Evolutionary conservation across 2,113 vertebrate species (phyloP), one percentile per base, ranked within the genome.

Genomic region (Aleadryas rufinucha): DNA sequence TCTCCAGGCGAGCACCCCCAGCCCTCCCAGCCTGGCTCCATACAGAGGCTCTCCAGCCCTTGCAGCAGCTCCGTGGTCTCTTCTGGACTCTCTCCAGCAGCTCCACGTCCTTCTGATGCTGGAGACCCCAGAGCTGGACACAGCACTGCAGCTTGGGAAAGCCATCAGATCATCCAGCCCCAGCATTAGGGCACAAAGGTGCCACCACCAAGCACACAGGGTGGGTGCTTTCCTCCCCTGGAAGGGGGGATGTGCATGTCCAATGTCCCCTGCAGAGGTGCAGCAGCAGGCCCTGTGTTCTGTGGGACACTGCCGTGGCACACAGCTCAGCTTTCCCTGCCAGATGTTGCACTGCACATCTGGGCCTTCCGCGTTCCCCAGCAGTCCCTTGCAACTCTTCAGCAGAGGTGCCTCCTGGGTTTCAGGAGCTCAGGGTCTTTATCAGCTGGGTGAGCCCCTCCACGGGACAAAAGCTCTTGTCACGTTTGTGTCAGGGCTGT

Each of bases 241-340:
- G 37, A 8, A 79, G 2, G 0, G 26, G 31, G 31, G 6, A 35
- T 0, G 0, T 15, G 47, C 0, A 0, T 11, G 33, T 33, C 56
- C 42, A 7, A 3, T 0, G 1, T 16, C 37, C 10, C 0, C 2
- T 17, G 60, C 33, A 6, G 4, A 1, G 7, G 10, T 60, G 76
- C 47, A 28, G 60, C 56, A 11, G 71, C 37, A 18, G 44, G 45
- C 31, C 0, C 24, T 2, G 76, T 9, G n/a, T 18, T 37, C 18
- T 18, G 1, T 6, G 50, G 52, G 44, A 28, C 16, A 0, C 11
- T 39, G 39, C 41, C 17, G 1, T 15, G 54, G 66, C 42, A 49
- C 19, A 0, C 5, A 1, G 41, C n/a, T 71, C n/a, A n/a, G 1
- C 17, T 42, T 56, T 6, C 4, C 20, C 45, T 28, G 0, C 33